Evolutionary conservation across 2,113 vertebrate species (phyloP).

Genomic region (Neoarius graeffei): DNA sequence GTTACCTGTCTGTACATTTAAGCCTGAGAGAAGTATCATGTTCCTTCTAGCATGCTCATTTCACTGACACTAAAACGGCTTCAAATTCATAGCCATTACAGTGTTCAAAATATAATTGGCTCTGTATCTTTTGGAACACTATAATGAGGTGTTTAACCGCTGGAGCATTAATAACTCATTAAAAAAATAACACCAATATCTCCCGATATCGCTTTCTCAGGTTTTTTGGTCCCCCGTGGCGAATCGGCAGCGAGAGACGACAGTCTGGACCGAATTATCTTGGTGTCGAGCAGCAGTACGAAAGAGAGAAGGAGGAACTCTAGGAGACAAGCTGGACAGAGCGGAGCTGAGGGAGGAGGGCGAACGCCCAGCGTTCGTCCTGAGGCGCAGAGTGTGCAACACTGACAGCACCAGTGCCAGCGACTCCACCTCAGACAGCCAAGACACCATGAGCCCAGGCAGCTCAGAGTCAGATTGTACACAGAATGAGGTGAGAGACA

Average conservation of each 20-base stretch:
- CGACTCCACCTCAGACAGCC: conserved; percentile 45
- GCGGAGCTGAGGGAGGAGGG: conserved; percentile 66
- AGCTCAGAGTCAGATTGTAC: conserved; percentile 60
- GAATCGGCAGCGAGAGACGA: background rate
- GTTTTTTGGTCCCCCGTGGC: conserved; percentile 10
- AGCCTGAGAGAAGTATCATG: background rate
- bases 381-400: conserved; percentile 66
- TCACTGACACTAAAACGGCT: background rate
- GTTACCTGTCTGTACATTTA: background rate
- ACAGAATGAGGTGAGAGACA: conserved; percentile 64
- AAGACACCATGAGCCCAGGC: conserved; percentile 55
- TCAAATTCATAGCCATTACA: background rate
- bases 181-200: background rate
- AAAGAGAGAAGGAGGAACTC: background rate
- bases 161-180: conserved; percentile 8
- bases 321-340: conserved; percentile 72
- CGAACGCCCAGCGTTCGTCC: conserved; percentile 68
- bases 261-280: conserved; percentile 38
- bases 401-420: conserved; percentile 28
- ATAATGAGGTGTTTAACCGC: background rate
- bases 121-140: background rate
- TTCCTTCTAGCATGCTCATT: background rate
- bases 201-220: background rate
- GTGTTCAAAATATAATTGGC: background rate
- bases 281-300: conserved; percentile 33